These are phyloP conservation scores for Peromyscus nudipes DNA, from an alignment of 2,797 vertebrate species.

Conservation along the genomic window DNA sequence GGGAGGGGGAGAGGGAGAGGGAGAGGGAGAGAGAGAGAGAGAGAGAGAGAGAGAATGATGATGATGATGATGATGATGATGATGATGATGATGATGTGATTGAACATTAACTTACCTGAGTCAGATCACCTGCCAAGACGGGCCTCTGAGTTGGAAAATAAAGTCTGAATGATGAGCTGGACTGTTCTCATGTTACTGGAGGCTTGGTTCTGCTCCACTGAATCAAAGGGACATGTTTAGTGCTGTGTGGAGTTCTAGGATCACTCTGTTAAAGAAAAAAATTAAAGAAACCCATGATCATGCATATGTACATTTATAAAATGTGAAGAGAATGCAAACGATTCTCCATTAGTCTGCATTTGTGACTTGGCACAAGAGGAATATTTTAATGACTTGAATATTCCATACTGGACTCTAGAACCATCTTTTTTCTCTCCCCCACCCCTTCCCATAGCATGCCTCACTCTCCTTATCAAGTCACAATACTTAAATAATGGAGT, in stretches of 20 bases:
- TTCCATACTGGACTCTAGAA: neutral
- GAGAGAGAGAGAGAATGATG: too few species aligned
- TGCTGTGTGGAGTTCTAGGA: neutral
- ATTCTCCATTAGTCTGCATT: neutral
- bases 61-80: too few species aligned
- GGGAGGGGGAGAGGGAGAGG: neutral
- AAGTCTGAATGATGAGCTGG: neutral
- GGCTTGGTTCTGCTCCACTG: neutral
- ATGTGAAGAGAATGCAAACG: neutral
- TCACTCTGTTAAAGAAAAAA: neutral
- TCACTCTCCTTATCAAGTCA: neutral
- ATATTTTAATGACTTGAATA: neutral
- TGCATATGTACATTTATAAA: neutral
- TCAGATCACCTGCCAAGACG: too few species aligned
- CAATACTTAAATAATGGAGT: neutral
- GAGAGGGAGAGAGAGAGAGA: neutral
- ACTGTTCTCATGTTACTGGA: neutral
- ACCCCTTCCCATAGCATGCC: accelerated
- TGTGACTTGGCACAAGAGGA: neutral
- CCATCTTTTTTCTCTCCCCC: neutral
- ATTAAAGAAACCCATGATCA: neutral
- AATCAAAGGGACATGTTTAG: neutral
- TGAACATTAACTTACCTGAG: neutral
- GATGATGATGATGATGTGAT: neutral
- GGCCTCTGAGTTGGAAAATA: neutral